A percentile compares a stretch with the other conserved stretches of the same genome.
Evolutionary conservation across 2,888 invertebrate genomes (phyloP).

Genomic region (Aleiodes alternator): DNA sequence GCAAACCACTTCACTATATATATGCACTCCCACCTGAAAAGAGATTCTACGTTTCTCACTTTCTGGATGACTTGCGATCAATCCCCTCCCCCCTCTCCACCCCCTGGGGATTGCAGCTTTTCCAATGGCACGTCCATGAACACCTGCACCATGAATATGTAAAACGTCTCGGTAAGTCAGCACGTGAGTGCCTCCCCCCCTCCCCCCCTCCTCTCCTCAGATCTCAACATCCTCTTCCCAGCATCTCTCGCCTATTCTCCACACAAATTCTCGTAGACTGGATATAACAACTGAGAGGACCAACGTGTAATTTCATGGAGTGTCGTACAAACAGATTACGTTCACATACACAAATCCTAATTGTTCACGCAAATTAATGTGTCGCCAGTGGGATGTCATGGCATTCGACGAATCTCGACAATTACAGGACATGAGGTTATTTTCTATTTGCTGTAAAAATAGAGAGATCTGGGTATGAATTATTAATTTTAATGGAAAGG

Average conservation of each 20-base stretch:
- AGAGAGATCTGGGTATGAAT: no score
- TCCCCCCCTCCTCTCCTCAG: no score
- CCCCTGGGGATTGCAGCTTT: constrained; percentile 40
- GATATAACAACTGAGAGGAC: constrained; percentile 25
- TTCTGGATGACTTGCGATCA: constrained; percentile 42
- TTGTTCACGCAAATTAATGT: constrained; percentile 37
- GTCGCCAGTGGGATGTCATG: no score
- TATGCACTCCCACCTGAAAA: background rate
- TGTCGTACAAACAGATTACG: constrained; percentile 58
- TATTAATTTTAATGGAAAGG: no score
- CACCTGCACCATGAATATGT: constrained; percentile 62
- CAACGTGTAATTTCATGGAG: constrained; percentile 38
- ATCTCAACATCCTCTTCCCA: background rate
- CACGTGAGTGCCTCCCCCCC: constrained; percentile 54
- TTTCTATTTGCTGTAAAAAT: no score
- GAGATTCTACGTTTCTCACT: constrained; percentile 17
- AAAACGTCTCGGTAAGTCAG: constrained; percentile 61
- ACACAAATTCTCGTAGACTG: constrained; percentile 2
- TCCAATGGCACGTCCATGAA: constrained; percentile 39
- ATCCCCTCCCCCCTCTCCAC: constrained; percentile 23
- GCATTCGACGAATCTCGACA: no score
- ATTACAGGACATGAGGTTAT: no score
- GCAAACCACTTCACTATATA: background rate
- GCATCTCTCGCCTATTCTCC: constrained; percentile 1
- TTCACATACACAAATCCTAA: constrained; percentile 56